Conservation (phyloP, 1,140 invertebrate genomes). For the Drosophila melanica region DNA sequence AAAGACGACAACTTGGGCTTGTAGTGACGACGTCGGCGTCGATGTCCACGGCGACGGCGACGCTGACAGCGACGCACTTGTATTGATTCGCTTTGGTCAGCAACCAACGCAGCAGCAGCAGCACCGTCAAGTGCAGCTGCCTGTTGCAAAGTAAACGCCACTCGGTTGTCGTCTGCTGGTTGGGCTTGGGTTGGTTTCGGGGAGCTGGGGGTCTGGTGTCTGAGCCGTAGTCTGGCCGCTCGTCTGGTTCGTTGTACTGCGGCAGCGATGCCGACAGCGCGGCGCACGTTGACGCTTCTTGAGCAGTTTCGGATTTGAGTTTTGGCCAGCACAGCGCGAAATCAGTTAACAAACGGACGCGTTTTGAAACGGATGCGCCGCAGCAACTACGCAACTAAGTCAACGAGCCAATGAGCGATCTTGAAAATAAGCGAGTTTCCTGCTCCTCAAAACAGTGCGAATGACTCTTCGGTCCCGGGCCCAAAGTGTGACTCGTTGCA, state of each 20-base stretch:
- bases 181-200: neutral
- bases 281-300: constrained; percentile 36
- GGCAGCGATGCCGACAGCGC: constrained; percentile 38
- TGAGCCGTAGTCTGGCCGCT: constrained; percentile 36
- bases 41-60: constrained; percentile 10
- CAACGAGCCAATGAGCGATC: neutral
- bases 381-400: constrained; percentile 9
- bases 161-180: constrained; percentile 3
- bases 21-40: constrained; percentile 5
- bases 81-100: constrained; percentile 72
- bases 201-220: constrained; percentile 13
- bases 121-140: constrained; percentile 64
- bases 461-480: constrained; percentile 58
- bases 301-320: constrained; percentile 75
- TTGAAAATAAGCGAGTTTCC: constrained; percentile 28
- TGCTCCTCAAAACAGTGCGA: constrained; percentile 48
- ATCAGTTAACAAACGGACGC: constrained; percentile 83
- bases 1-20: constrained; percentile 68
- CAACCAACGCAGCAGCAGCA: constrained; percentile 12
- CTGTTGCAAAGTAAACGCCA: constrained; percentile 41
- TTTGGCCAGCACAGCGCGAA: constrained; percentile 79
- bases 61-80: constrained; percentile 53
- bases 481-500: constrained; percentile 41
- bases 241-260: constrained; percentile 69
- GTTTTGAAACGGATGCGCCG: constrained; percentile 77